phyloP scores from a whole-genome alignment of 1,140 invertebrate species.

The Aphaenogaster ashmeadi region DNA sequence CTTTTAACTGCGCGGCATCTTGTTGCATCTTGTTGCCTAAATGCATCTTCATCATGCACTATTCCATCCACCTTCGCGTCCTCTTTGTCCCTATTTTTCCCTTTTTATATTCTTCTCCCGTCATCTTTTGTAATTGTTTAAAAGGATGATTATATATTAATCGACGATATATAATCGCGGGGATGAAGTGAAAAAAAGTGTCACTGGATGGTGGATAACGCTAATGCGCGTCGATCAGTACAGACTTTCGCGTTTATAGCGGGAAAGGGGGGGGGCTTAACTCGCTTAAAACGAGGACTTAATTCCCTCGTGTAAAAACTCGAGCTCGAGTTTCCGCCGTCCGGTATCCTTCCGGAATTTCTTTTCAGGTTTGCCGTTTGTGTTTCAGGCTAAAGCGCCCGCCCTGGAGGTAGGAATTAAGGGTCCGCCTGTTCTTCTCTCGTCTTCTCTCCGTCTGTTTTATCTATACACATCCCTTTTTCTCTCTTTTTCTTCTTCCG shows the following conservation, averaged over 20 bases:
- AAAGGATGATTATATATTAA: slow-evolving; percentile 28
- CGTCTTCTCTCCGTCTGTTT: slow-evolving; percentile 70
- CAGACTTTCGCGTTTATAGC: slow-evolving; percentile 35
- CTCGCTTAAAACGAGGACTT: slow-evolving; percentile 44
- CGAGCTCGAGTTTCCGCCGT: slow-evolving; percentile 33
- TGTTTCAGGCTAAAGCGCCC: slow-evolving; percentile 87
- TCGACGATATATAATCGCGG: background rate
- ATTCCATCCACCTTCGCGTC: background rate
- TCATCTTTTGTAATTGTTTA: background rate
- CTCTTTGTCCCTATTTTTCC: background rate
- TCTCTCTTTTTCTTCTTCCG: slow-evolving; percentile 49
- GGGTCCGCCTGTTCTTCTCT: slow-evolving; percentile 76
- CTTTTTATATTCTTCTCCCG: background rate
- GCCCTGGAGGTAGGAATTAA: slow-evolving; percentile 85
- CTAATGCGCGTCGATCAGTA: slow-evolving; percentile 15
- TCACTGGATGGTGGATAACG: background rate
- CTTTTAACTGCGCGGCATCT: slow-evolving; percentile 62
- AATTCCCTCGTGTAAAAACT: slow-evolving; percentile 38
- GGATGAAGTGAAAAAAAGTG: background rate
- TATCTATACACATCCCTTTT: slow-evolving; percentile 42
- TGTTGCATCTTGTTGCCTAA: slow-evolving; percentile 74
- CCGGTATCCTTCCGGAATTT: slow-evolving; percentile 60
- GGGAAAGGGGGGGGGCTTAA: background rate
- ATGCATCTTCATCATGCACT: slow-evolving; percentile 27
- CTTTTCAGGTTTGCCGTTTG: slow-evolving; percentile 85